Base-by-base conservation (phyloP, 1,140 invertebrate genomes). In the Zaprionus vittiger region DNA sequence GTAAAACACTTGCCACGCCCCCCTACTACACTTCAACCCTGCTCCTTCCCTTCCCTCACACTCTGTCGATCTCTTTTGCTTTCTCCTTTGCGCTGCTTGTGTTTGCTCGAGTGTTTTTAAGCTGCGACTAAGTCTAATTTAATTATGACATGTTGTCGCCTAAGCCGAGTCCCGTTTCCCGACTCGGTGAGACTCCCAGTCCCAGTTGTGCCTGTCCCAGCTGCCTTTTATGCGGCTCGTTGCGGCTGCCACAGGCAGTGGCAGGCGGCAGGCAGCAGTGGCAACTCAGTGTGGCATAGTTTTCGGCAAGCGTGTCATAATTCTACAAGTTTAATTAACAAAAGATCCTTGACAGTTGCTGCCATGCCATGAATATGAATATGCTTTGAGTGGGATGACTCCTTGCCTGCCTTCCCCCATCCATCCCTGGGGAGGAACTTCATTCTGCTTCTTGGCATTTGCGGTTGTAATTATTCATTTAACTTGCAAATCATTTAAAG, bases 251-350 rank as follows among this genome's bases (percentile, higher is more conserved):
- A 28, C 31, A 55, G 41, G 52, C 71, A 74, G 64, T 82, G 69
- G 47, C 55, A 70, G 62, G 57, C 34, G 69, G 47, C 55, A 70
- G 62, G 57, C 34, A 54, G 70, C 38, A 44, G 15, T n/a, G n/a
- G 41, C 15, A 41, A 41, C 17, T 41, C 38, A 12, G 44, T 41
- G 61, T 81, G 82, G 76, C 83, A 86, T 86, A 87, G 83, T 86
- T 87, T 61, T 78, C 61, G 71, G 65, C 65, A 65, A 67, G 73
- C 85, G 84, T 90, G 85, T 85, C 82, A 90, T 90, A 90, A 90
- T 91, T 91, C 82, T 80, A 90, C 81, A 90, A 90, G 85, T 90
- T 90, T 90, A 90, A 90, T 90, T 90, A 90, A 90, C 85, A 85
- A 90, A 90, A 91, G 85, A 89, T 89, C 84, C 85, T 87, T 90